Evolutionary conservation across 2,113 vertebrate genomes (phyloP).

Genomic region (Rhinopomastus cyanomelas): DNA sequence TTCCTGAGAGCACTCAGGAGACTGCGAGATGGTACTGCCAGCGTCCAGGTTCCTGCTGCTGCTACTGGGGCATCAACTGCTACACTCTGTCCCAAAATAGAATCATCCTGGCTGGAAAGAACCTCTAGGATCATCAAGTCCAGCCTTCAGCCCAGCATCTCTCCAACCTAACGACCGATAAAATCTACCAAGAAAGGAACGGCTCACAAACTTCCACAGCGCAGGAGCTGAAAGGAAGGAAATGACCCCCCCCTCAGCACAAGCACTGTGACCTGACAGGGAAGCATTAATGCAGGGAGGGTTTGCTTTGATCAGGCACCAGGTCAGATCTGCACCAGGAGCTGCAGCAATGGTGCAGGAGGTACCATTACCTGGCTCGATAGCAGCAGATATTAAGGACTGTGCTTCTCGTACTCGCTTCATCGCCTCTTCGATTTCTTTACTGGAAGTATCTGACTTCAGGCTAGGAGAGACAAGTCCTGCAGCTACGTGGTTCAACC

Average conservation of each 20-base stretch:
- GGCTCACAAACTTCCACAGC: too few species aligned
- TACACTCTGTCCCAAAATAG: background rate
- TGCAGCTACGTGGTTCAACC: constrained; percentile 92
- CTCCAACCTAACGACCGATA: too few species aligned
- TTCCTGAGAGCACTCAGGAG: background rate
- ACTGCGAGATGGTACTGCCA: background rate
- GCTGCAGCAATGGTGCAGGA: background rate
- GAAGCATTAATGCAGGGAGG: too few species aligned
- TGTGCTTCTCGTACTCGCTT: constrained; percentile 97
- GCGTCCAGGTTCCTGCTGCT: background rate
- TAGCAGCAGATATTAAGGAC: constrained; percentile 96
- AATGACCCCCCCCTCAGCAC: too few species aligned
- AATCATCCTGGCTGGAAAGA: too few species aligned
- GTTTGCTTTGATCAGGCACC: accelerated
- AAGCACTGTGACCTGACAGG: too few species aligned
- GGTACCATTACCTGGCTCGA: constrained; percentile 86
- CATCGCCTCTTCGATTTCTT: constrained; percentile 99
- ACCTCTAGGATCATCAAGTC: too few species aligned
- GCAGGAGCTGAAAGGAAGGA: too few species aligned
- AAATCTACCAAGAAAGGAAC: too few species aligned
- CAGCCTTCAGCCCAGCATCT: too few species aligned
- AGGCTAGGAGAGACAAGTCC: constrained; percentile 89
- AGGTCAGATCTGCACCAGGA: background rate
- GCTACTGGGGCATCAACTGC: background rate
- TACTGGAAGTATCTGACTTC: constrained; percentile 92